Base-by-base conservation (phyloP, 1,140 invertebrate species). In the Caenorhabditis latens region DNA sequence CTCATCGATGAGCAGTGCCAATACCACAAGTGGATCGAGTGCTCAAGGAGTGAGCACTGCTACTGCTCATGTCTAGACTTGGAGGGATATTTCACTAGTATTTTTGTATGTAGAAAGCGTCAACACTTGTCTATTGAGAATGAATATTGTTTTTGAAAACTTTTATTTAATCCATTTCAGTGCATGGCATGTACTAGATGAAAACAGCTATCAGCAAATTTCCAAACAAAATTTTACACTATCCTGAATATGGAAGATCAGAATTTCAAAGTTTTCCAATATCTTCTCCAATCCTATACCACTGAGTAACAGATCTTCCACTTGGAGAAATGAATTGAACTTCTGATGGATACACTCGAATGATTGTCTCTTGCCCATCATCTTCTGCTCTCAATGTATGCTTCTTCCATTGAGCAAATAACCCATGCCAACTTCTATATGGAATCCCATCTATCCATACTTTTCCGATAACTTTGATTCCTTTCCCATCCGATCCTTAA, bases 321-420 rank as follows among this genome's bases (percentile, higher is more conserved):
- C 61, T 65, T 65, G 21, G 61, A 21, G 61, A 65, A 40, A 65
- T 65, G 16, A 65, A 65, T 40, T 40, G 61, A 65, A 65, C 61
- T 65, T 65, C 61, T n/a, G 61, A 40, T 4, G 21, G 21, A 40
- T 65, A 40, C 21, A 65, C 61, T 16, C 32, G 24, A 0, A 65
- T 65, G 11, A 40, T 32, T 8, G 61, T 65, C 24, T 19, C 32
- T 32, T 83, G 50, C 24, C 46, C 32, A 11, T 42, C 32, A 83
- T 83, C 48, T 24, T 55, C 48, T 42, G 24, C 32, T 19, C 82
- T 55, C 82, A 83, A 58, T 21, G 82, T 83, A 19, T 57, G 82
- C 19, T 57, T 83, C 67, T 53, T 58, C 85, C 65, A 46, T 14
- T 75, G 21, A n/a, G 61, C 61, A 2, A 65, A n/a, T 40, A 65